Evolutionary conservation across 2,113 vertebrate genomes (phyloP).

Genomic region (Aptenodytes forsteri): DNA sequence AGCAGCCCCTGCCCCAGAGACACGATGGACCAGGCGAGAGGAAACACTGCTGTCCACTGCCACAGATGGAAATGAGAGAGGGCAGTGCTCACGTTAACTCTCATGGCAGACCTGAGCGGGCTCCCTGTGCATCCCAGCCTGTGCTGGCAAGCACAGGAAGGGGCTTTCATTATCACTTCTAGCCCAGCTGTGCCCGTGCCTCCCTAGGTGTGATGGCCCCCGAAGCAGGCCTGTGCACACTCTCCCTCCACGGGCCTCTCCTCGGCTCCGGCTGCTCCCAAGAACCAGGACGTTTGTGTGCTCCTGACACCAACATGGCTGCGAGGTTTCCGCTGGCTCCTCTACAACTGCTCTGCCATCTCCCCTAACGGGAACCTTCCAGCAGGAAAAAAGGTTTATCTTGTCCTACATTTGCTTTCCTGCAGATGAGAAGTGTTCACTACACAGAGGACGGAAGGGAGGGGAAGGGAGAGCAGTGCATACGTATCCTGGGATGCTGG

Average conservation of each 20-base stretch:
- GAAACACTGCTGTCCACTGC: background rate
- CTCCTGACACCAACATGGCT: constrained; percentile 41
- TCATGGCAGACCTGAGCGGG: background rate
- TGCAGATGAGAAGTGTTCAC: background rate
- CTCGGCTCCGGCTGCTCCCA: background rate
- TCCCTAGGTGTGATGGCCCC: fast-evolving
- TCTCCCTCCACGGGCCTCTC: background rate
- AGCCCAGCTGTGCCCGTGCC: background rate
- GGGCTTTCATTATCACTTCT: fast-evolving
- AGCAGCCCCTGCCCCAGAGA: background rate
- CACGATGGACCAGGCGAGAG: fast-evolving
- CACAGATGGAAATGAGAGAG: background rate
- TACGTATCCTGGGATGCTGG: background rate
- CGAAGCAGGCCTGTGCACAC: fast-evolving
- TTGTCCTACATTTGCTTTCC: background rate
- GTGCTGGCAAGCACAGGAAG: background rate
- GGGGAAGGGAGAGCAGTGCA: background rate
- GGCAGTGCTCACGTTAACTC: background rate
- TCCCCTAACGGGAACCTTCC: background rate
- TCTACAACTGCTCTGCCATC: background rate
- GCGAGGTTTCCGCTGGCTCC: constrained; percentile 6
- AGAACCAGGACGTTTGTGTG: background rate
- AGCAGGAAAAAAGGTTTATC: background rate
- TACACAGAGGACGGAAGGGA: background rate
- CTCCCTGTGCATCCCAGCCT: background rate